phyloP scores from a whole-genome alignment of 1,140 invertebrate genomes.

The Telenomus remus region DNA sequence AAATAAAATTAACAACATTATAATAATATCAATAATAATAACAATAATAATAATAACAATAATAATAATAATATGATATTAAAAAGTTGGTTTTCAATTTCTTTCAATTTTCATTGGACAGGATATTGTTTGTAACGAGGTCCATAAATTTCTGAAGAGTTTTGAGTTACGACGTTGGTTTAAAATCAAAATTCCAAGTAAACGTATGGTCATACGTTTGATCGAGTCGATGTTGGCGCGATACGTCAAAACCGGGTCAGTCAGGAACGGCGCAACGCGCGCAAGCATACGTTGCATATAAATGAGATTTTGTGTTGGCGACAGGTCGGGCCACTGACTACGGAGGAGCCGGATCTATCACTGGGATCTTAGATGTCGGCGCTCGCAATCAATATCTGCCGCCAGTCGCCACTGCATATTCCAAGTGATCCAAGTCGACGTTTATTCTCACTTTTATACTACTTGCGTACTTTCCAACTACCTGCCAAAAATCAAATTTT shows the following conservation, averaged over 20 bases:
- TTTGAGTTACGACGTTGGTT: constrained; percentile 17
- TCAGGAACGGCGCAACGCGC: constrained; percentile 24
- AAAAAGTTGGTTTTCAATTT: too few species aligned
- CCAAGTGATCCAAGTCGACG: constrained; percentile 21
- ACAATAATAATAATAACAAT: too few species aligned
- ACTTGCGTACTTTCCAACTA: too few species aligned
- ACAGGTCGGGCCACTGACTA: constrained; percentile 61
- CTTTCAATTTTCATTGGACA: too few species aligned
- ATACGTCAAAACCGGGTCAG: constrained; percentile 45
- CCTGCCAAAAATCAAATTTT: too few species aligned
- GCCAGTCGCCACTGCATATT: constrained; percentile 61
- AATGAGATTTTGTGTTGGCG: constrained; percentile 64
- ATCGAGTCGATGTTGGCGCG: constrained; percentile 29
- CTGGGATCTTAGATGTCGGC: constrained; percentile 58
- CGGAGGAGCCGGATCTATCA: constrained; percentile 44
- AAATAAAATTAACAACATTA: too few species aligned
- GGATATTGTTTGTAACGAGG: too few species aligned
- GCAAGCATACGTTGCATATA: constrained; percentile 60
- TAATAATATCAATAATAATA: too few species aligned
- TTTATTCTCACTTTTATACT: not conserved
- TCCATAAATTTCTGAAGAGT: constrained; percentile 23
- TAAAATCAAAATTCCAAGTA: constrained; percentile 27
- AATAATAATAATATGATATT: too few species aligned
- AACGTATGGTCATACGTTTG: constrained; percentile 8
- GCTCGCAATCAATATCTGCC: constrained; percentile 71